Conservation (phyloP, 2,113 vertebrate genomes). For the Neolamprologus variostigma region DNA sequence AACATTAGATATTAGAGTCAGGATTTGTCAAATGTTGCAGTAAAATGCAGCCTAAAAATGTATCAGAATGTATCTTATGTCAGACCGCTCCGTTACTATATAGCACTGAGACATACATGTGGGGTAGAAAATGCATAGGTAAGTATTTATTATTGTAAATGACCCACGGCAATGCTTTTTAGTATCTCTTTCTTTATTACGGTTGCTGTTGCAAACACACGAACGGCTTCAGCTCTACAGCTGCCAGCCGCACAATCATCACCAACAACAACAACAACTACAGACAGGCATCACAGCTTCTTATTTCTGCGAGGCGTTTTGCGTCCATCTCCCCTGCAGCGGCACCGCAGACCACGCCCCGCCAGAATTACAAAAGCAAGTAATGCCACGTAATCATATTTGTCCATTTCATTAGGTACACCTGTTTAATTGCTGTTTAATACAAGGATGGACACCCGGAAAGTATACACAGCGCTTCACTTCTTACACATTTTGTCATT, state of each 20-base stretch:
- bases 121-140: neutral
- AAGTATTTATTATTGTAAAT: neutral
- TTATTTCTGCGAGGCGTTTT: fast-evolving
- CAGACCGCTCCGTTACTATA: neutral
- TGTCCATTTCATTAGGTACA: neutral
- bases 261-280: neutral
- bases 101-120: neutral
- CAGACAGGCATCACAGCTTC: neutral
- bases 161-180: neutral
- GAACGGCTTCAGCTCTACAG: neutral
- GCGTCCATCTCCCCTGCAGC: neutral
- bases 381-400: neutral
- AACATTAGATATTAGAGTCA: neutral
- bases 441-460: fast-evolving
- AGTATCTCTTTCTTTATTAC: neutral
- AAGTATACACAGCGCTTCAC: neutral
- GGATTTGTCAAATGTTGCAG: neutral
- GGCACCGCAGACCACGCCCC: neutral
- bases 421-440: neutral
- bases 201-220: neutral
- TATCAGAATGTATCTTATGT: neutral
- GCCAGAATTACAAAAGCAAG: neutral
- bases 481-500: neutral
- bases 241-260: neutral
- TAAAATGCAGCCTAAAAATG: neutral